Percentiles rank a stretch among this genome's conserved stretches.
phyloP scores from a whole-genome alignment of 1,140 invertebrate genomes.

The Trichonephila clavata region DNA sequence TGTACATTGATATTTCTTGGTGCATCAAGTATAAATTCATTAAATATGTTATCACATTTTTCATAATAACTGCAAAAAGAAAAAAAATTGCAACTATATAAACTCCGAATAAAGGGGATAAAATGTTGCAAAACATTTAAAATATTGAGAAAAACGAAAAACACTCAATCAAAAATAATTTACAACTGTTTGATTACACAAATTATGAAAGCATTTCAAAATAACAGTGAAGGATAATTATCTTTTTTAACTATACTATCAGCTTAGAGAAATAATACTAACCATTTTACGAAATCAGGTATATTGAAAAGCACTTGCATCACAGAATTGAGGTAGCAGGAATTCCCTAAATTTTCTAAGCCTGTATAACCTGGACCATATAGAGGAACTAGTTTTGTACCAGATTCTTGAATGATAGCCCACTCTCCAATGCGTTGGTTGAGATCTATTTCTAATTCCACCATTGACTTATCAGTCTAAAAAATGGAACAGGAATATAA shows the following conservation, averaged over 20 bases:
- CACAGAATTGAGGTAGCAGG: conserved; percentile 98
- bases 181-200: too few species aligned
- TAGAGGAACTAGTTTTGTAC: conserved; percentile 90
- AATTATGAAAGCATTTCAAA: too few species aligned
- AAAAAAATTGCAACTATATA: conserved; percentile 67
- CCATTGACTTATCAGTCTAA: conserved; percentile 98
- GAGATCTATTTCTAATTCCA: conserved; percentile 97
- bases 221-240: too few species aligned
- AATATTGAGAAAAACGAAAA: background rate
- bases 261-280: conserved; percentile 71
- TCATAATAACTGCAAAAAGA: conserved; percentile 86
- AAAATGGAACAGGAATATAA: background rate
- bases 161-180: too few species aligned
- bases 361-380: conserved; percentile 97
- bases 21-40: conserved; percentile 86
- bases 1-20: conserved; percentile 95
- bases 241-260: too few species aligned
- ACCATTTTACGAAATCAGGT: conserved; percentile 91
- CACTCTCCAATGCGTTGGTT: conserved; percentile 98
- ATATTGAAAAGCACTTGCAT: conserved; percentile 94
- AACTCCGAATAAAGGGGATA: background rate
- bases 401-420: conserved; percentile 94
- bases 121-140: too few species aligned
- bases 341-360: conserved; percentile 96
- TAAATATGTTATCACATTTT: conserved; percentile 86